phyloP scores from a whole-genome alignment of 1,140 invertebrate genomes.

The Caligus rogercresseyi region DNA sequence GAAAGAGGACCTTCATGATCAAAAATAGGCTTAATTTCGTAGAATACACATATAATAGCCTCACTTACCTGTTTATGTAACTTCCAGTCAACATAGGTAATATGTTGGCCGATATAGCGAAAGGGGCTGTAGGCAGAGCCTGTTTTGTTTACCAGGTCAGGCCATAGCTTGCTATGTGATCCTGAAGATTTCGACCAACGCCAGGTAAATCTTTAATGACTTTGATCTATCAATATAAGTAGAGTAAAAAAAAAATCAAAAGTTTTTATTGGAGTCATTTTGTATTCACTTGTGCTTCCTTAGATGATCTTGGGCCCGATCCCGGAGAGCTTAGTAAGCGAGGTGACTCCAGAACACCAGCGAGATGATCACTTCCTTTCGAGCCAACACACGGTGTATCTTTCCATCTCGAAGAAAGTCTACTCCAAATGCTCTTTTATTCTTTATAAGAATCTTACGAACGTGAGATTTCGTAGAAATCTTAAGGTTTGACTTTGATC shows the following conservation, averaged over 20 bases:
- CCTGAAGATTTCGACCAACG: conserved; percentile 60
- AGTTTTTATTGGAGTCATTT: no score
- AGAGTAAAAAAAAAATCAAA: background rate
- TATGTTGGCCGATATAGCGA: conserved; percentile 13
- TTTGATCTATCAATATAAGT: conserved; percentile 5
- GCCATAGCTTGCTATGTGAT: conserved; percentile 34
- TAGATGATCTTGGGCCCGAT: conserved; percentile 56
- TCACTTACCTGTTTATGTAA: conserved; percentile 17
- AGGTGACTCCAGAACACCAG: conserved; percentile 56
- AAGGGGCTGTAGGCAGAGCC: conserved; percentile 6
- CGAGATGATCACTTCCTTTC: conserved; percentile 60
- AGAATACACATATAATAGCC: no score
- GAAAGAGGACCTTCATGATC: conserved; percentile 27
- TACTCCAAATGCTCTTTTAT: conserved; percentile 20
- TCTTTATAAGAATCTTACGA: conserved; percentile 11
- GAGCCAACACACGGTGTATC: conserved; percentile 42
- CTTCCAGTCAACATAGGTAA: conserved; percentile 19
- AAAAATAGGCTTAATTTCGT: no score
- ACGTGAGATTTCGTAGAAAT: conserved; percentile 15
- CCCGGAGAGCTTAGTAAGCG: conserved; percentile 73
- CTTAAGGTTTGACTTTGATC: conserved; percentile 30
- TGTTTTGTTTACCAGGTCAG: conserved; percentile 15
- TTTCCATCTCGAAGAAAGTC: conserved; percentile 17
- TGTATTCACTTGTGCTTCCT: conserved; percentile 30
- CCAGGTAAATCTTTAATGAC: conserved; percentile 38